Percentiles rank a stretch among this genome's conserved stretches.
Evolutionary conservation across 2,113 vertebrate genomes (phyloP).

Genomic region (Ellobius talpinus): DNA sequence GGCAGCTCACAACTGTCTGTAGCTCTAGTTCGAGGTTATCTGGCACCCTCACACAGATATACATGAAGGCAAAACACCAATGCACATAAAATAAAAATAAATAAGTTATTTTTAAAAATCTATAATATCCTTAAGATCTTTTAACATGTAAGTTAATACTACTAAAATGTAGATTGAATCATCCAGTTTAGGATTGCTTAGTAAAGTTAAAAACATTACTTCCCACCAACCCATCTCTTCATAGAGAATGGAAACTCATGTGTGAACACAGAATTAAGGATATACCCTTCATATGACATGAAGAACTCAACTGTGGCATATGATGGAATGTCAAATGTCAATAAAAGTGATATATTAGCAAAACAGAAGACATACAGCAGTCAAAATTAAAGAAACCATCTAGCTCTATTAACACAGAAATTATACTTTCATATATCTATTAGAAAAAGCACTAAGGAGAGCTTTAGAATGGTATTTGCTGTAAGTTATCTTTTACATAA

Average conservation of each 20-base stretch:
- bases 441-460: neutral
- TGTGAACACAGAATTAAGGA: neutral
- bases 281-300: neutral
- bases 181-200: neutral
- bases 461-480: neutral
- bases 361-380: neutral
- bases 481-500: neutral
- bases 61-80: too few species aligned
- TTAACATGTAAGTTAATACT: neutral
- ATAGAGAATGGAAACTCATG: neutral
- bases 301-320: neutral
- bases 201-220: neutral
- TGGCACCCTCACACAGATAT: too few species aligned
- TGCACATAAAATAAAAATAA: too few species aligned
- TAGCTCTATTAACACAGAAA: too few species aligned
- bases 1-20: too few species aligned
- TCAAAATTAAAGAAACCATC: neutral
- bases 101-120: too few species aligned
- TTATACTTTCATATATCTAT: too few species aligned
- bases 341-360: neutral
- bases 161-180: neutral
- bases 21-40: too few species aligned
- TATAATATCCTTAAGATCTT: neutral
- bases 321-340: neutral
- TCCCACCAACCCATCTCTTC: too few species aligned